Base-by-base conservation (phyloP, 2,888 invertebrate genomes). In the Drosophila mettleri region DNA sequence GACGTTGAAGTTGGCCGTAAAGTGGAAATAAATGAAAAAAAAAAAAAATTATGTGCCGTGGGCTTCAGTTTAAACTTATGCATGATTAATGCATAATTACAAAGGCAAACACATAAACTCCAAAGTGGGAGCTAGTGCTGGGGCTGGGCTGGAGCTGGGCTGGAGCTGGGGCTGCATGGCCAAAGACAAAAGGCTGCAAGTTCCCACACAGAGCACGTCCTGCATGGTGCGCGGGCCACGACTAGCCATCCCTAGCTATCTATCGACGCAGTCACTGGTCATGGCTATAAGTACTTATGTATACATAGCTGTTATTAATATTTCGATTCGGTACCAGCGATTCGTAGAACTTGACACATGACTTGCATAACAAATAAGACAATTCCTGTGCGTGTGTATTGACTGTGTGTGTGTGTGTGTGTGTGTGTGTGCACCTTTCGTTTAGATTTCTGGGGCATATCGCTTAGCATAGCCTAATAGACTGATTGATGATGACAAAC, bases 51-150 rank as follows among this genome's bases (percentile, higher is more conserved):
- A 10, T 29, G 61, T 67, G 69, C 48, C 51, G 36, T 33, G 18
- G 38, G 55, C 9, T 43, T 43, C 38, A 68, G 71, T 79, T 79
- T 74, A 65, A 80, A 70, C 76, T 84, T 84, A 85, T 85, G 85
- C 85, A 86, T 87, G 85, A 86, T 86, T 87, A 86, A 86, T 86
- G 85, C 82, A 74, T 87, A 86, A 86, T 86, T 86, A 86, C 80
- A 69, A 85, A 85, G 82, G 63, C 80, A 86, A 87, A 82, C 85
- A 72, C 87, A 87, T 80, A 85, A 82, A 77, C 80, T 86, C 66
- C 45, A 54, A 43, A 43, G 43, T n/a, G n/a, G 1, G 20, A n/a
- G 29, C 16, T 36, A 8, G 16, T 3, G 3, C 20, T 9, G 8
- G 18, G 5, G 27, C 3, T 36, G 36, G 31, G 12, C 0, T 3